Evolutionary conservation across 2,797 vertebrate species (phyloP).

Genomic region (Lacerta bilineata): DNA sequence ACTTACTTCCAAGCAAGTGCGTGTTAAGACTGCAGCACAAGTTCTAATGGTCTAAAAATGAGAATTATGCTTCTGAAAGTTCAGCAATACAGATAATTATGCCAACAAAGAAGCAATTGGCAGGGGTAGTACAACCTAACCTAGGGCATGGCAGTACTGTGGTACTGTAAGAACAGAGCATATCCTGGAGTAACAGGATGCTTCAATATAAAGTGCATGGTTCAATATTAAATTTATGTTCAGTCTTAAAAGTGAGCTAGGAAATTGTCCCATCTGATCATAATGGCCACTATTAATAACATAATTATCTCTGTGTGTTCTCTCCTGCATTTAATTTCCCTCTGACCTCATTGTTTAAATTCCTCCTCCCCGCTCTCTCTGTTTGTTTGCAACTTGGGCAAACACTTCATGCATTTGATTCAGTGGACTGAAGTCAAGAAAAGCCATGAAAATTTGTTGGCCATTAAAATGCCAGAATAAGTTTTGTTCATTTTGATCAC

Average conservation of each 20-base stretch:
- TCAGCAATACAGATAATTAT: not conserved
- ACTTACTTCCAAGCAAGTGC: not conserved
- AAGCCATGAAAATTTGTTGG: too few species aligned
- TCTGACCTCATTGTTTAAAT: too few species aligned
- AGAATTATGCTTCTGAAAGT: not conserved
- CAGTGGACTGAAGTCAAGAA: too few species aligned
- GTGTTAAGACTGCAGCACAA: not conserved
- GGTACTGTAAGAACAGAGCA: not conserved
- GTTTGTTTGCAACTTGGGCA: too few species aligned
- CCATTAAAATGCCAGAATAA: too few species aligned
- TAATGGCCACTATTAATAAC: not conserved
- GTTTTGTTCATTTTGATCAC: not conserved
- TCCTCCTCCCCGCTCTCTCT: too few species aligned
- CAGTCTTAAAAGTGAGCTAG: not conserved
- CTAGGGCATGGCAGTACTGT: too few species aligned
- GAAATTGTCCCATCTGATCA: not conserved
- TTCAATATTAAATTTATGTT: not conserved
- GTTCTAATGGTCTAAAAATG: not conserved
- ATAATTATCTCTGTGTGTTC: too few species aligned
- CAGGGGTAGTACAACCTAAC: not conserved
- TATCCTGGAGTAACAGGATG: not conserved
- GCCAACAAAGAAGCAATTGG: not conserved
- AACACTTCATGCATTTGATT: too few species aligned
- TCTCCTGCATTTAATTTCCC: too few species aligned
- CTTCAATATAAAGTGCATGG: not conserved